These are phyloP conservation scores for Barypeithes pellucidus DNA, from an alignment of 2,888 invertebrate species.

Conservation along the genomic window DNA sequence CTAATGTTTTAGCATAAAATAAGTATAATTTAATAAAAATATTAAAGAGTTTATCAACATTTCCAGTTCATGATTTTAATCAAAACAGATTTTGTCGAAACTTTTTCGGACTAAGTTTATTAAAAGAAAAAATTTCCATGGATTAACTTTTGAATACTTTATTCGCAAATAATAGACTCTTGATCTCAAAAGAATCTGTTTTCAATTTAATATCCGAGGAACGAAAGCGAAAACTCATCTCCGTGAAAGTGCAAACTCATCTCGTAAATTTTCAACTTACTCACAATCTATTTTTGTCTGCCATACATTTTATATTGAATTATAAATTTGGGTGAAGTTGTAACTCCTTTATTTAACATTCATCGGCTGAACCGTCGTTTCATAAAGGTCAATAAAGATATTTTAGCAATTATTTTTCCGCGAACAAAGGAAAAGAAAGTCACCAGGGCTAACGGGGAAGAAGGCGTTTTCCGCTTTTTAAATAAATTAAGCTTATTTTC, in stretches of 20 bases:
- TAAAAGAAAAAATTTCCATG: background rate
- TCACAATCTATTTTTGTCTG: background rate
- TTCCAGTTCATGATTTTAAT: no score
- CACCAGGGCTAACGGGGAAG: background rate
- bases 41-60: no score
- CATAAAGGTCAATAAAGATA: background rate
- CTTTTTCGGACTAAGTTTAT: no score
- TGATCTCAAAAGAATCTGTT: background rate
- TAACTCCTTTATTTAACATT: conserved; percentile 15
- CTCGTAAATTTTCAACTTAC: background rate
- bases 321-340: conserved; percentile 3
- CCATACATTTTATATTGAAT: conserved; percentile 1
- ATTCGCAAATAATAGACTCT: background rate
- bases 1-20: no score
- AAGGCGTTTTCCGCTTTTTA: background rate
- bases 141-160: background rate
- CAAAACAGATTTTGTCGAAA: no score
- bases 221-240: background rate
- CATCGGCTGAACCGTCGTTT: conserved; percentile 4
- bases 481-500: conserved; percentile 1
- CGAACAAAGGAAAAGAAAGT: background rate
- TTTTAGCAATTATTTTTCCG: background rate
- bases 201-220: background rate
- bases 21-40: no score
- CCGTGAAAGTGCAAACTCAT: background rate